A percentile compares a stretch with the other conserved stretches of the same genome.
Conservation (phyloP, 2,888 invertebrate genomes). For the Amblyteles armatorius region DNA sequence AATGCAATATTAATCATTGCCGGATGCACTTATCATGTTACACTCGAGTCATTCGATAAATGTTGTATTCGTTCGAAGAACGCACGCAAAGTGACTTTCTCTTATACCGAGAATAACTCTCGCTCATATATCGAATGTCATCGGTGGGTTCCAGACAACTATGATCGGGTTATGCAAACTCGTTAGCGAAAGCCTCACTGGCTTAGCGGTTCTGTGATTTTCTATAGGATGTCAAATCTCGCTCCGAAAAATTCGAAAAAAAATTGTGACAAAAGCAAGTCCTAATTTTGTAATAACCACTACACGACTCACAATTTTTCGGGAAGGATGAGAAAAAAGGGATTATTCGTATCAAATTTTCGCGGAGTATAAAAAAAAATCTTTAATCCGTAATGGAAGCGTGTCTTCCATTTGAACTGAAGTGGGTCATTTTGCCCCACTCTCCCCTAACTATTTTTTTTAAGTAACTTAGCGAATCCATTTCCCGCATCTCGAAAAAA, state of each 20-base stretch:
- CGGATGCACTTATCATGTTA: constrained; percentile 10
- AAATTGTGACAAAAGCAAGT: not conserved
- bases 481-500: no score
- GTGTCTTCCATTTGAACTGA: no score
- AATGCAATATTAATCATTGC: not conserved
- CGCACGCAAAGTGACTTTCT: constrained; percentile 41
- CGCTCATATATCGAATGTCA: constrained; percentile 50
- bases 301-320: no score
- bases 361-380: no score
- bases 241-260: not conserved
- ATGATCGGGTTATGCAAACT: constrained; percentile 37
- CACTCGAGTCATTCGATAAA: constrained; percentile 14
- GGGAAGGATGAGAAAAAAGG: no score
- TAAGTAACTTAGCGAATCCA: no score
- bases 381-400: no score
- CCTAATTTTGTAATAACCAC: no score
- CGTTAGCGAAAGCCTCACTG: constrained; percentile 8
- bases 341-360: no score
- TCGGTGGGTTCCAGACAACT: constrained; percentile 23
- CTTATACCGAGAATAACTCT: constrained; percentile 47
- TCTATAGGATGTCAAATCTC: not conserved
- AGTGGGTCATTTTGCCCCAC: no score
- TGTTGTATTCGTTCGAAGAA: constrained; percentile 34
- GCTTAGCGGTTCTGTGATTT: constrained; percentile 2
- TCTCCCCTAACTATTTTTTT: no score